Conservation (phyloP, 2,797 vertebrate species). For the Sebastes matsubarae region DNA sequence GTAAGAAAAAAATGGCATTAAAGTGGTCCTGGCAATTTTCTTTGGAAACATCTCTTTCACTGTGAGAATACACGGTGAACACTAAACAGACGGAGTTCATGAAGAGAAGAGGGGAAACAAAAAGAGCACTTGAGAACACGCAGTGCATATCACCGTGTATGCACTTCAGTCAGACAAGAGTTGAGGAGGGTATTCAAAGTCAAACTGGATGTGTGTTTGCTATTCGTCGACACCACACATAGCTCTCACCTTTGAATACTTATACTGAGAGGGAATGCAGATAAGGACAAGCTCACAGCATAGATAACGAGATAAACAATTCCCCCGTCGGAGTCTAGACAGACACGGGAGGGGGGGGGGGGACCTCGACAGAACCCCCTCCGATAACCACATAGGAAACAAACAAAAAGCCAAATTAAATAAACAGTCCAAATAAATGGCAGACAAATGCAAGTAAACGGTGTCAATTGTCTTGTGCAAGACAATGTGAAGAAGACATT, state of each 20-base stretch:
- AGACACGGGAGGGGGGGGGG: constrained; percentile 9
- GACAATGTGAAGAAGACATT: constrained; percentile 60
- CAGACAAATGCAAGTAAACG: constrained; percentile 69
- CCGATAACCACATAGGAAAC: constrained; percentile 50
- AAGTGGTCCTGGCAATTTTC: neutral
- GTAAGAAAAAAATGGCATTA: neutral
- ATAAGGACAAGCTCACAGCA: constrained; percentile 59
- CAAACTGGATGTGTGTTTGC: constrained; percentile 76
- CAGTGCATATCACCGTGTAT: constrained; percentile 65
- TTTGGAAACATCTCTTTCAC: constrained; percentile 4
- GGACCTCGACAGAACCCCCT: constrained; percentile 34
- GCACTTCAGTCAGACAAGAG: constrained; percentile 63
- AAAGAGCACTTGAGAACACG: constrained; percentile 45
- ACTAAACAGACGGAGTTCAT: constrained; percentile 50
- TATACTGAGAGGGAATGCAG: constrained; percentile 72
- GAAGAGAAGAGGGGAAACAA: constrained; percentile 32
- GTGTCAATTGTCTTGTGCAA: constrained; percentile 64
- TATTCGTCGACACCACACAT: constrained; percentile 66
- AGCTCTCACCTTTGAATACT: constrained; percentile 72
- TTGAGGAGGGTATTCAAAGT: constrained; percentile 77
- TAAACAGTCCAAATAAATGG: constrained; percentile 37
- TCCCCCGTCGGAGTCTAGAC: constrained; percentile 39
- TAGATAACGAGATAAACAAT: constrained; percentile 64
- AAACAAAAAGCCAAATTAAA: constrained; percentile 38
- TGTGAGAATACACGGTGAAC: constrained; percentile 29